Evolutionary conservation across 2,113 vertebrate genomes (phyloP).

Genomic region (Sinocyclocheilus anshuiensis): DNA sequence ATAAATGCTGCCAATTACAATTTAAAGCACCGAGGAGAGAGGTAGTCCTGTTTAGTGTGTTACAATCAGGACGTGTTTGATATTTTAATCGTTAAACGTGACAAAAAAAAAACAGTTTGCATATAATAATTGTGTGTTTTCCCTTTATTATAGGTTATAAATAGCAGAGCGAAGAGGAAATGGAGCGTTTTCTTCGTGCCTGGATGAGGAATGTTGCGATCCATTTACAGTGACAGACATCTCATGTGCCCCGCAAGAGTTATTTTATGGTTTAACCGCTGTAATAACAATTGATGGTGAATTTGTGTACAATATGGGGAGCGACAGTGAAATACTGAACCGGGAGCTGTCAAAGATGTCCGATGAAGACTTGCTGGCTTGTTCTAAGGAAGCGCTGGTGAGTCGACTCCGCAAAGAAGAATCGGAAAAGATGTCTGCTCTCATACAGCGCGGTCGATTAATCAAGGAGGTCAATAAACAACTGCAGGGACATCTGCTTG

Average conservation of each 20-base stretch:
- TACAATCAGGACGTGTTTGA: not conserved
- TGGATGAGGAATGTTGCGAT: conserved; percentile 34
- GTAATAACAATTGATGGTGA: not conserved
- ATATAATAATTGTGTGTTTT: not conserved
- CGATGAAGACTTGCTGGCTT: conserved; percentile 85
- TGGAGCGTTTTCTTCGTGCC: conserved; percentile 33
- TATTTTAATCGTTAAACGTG: not conserved
- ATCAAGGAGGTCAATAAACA: conserved; percentile 94
- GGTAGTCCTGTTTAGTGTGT: conserved; percentile 26
- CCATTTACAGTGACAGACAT: conserved; percentile 29
- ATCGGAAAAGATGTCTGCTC: conserved; percentile 86
- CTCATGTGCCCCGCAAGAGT: conserved; percentile 46
- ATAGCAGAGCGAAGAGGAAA: conserved; percentile 3
- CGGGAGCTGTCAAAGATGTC: conserved; percentile 83
- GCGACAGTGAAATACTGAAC: conserved; percentile 75
- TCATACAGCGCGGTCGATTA: conserved; percentile 88
- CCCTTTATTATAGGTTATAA: not conserved
- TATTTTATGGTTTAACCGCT: not conserved
- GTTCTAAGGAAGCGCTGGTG: conserved; percentile 89
- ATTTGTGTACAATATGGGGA: conserved; percentile 69
- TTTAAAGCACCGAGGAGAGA: conserved; percentile 13
- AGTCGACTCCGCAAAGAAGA: conserved; percentile 86
- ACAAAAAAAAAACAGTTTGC: not conserved
- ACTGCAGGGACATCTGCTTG: conserved; percentile 89
- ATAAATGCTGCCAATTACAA: not conserved